phyloP scores from a whole-genome alignment of 2,797 vertebrate species.

The Scyliorhinus canicula region DNA sequence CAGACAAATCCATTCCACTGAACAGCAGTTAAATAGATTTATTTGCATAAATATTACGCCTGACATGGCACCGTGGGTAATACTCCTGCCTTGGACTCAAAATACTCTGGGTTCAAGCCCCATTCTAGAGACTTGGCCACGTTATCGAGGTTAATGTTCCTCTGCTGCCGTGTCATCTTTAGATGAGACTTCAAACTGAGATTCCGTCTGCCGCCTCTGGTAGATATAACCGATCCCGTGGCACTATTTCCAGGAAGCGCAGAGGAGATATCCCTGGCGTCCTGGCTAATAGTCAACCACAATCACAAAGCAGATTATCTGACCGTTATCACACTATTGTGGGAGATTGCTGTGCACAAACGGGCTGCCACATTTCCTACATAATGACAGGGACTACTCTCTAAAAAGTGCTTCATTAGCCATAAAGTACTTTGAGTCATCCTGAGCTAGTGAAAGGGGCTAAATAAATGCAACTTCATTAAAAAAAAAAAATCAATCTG shows the following conservation, averaged over 20 bases:
- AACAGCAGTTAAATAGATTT: neutral
- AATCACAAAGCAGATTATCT: neutral
- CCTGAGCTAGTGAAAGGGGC: no score
- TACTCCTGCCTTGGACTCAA: neutral
- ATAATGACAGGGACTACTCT: no score
- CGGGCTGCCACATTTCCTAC: no score
- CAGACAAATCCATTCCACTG: neutral
- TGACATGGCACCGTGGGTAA: neutral
- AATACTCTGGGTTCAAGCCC: neutral
- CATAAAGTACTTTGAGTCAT: no score
- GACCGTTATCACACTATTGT: neutral
- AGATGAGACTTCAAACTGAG: neutral
- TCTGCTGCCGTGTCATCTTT: neutral
- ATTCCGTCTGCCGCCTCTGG: no score
- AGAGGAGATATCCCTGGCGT: neutral
- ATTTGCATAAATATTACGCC: neutral
- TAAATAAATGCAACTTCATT: no score
- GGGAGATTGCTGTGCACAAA: no score
- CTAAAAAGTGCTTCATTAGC: no score
- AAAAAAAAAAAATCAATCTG: no score
- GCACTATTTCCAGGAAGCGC: neutral
- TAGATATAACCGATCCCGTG: neutral
- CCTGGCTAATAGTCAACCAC: neutral
- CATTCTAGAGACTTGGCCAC: neutral
- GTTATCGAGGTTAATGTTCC: neutral